These are phyloP conservation scores for Eubasilissa regina DNA, from an alignment of 1,140 invertebrate genomes.

Conservation along the genomic window DNA sequence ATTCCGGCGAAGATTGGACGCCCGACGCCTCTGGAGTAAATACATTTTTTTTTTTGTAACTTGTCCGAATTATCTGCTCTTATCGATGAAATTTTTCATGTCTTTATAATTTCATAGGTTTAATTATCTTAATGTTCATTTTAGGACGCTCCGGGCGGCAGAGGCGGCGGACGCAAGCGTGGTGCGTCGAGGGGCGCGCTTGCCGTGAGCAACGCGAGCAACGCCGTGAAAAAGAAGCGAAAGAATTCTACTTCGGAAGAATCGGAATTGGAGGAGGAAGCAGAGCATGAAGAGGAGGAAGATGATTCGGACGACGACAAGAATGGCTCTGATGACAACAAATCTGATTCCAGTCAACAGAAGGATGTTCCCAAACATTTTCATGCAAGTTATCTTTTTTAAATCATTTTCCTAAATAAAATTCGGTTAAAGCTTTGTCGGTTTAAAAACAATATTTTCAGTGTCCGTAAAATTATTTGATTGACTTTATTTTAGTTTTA, in stretches of 20 bases:
- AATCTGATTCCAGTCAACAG: conserved; percentile 71
- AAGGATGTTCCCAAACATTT: conserved; percentile 73
- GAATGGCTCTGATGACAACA: conserved; percentile 71
- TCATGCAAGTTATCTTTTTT: conserved; percentile 64
- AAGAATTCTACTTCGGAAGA: conserved; percentile 62
- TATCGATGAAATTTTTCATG: not conserved
- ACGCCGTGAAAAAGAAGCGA: conserved; percentile 48
- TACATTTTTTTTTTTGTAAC: conserved; percentile 32
- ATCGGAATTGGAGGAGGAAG: conserved; percentile 68
- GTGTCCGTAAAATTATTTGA: too few species aligned
- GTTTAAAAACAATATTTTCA: not conserved
- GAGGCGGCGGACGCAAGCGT: conserved; percentile 41
- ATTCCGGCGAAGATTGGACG: conserved; percentile 73
- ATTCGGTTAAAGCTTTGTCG: not conserved
- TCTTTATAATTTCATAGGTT: not conserved
- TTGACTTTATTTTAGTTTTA: too few species aligned
- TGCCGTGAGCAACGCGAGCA: not conserved
- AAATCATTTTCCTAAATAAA: too few species aligned
- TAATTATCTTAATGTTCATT: conserved; percentile 8
- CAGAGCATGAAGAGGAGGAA: conserved; percentile 68
- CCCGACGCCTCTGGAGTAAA: conserved; percentile 70
- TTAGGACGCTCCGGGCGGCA: conserved; percentile 20
- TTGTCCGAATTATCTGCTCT: conserved; percentile 3
- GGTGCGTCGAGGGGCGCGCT: conserved; percentile 1
- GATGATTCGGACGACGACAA: conserved; percentile 66